Evolutionary conservation across 2,888 invertebrate species (phyloP).

Genomic region (Meliscaeva auricollis): DNA sequence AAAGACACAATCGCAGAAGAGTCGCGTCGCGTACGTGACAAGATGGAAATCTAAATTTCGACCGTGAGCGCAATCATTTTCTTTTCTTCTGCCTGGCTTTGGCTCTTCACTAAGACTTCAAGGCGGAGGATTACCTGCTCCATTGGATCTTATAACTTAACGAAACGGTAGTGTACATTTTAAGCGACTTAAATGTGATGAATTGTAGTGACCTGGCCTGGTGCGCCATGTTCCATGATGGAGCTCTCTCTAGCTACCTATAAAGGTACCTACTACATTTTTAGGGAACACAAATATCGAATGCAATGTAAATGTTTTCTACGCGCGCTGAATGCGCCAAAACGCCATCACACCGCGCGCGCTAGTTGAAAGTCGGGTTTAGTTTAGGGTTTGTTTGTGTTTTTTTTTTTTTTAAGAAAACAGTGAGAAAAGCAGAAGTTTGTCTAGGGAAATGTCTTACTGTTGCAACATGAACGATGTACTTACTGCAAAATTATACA

Average conservation of each 20-base stretch:
- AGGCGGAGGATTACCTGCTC: slow-evolving; percentile 50
- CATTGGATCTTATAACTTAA: slow-evolving; percentile 35
- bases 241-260: not conserved
- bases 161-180: slow-evolving; percentile 67
- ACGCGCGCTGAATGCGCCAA: slow-evolving; percentile 49
- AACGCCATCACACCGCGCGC: not conserved
- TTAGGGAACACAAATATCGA: slow-evolving; percentile 48
- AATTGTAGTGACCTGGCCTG: slow-evolving; percentile 69
- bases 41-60: slow-evolving; percentile 78
- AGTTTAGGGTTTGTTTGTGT: not conserved
- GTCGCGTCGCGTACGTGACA: slow-evolving; percentile 77
- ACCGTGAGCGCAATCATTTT: slow-evolving; percentile 73
- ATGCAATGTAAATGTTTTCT: slow-evolving; percentile 52
- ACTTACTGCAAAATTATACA: slow-evolving; percentile 54
- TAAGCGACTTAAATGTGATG: slow-evolving; percentile 75
- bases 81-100: slow-evolving; percentile 20
- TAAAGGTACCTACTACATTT: slow-evolving; percentile 55
- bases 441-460: slow-evolving; percentile 57
- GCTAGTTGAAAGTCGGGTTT: not conserved
- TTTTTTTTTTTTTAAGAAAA: not conserved
- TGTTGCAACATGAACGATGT: slow-evolving; percentile 56
- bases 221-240: slow-evolving; percentile 47
- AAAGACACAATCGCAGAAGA: slow-evolving; percentile 59
- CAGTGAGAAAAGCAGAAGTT: slow-evolving; percentile 50
- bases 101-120: not conserved